Conservation (phyloP, 2,113 vertebrate species). For the Tringa solitaria region DNA sequence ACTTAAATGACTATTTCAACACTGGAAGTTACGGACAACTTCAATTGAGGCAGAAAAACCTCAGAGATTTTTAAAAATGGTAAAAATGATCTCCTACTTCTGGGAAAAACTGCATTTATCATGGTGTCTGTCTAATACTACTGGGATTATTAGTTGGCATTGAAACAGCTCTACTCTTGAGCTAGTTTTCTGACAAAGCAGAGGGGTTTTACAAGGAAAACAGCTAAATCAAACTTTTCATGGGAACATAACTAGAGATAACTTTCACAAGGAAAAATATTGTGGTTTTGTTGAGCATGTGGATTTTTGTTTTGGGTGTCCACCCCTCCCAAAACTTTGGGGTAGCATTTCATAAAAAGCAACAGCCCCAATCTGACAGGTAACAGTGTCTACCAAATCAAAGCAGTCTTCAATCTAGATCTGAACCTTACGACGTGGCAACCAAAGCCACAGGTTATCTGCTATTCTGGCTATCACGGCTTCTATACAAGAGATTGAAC, state of each 20-base stretch:
- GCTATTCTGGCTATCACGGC: not conserved
- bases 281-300: accelerated
- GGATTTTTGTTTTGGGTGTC: not conserved
- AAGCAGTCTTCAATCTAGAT: not conserved
- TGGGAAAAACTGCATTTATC: not conserved
- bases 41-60: not conserved
- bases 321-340: not conserved
- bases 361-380: not conserved
- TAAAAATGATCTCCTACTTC: not conserved
- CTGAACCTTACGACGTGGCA: not conserved
- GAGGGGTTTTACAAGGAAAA: not conserved
- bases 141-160: not conserved
- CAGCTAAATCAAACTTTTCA: not conserved
- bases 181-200: not conserved
- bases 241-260: not conserved
- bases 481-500: not conserved
- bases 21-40: too few species aligned
- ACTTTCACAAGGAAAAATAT: not conserved
- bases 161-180: not conserved
- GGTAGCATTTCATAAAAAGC: not conserved
- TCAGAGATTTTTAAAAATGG: not conserved
- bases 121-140: not conserved
- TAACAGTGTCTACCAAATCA: not conserved
- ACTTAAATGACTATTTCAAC: too few species aligned
- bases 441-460: not conserved